These are phyloP conservation scores for Strigamia crassipes DNA, from an alignment of 2,888 invertebrate genomes.

Conservation along the genomic window DNA sequence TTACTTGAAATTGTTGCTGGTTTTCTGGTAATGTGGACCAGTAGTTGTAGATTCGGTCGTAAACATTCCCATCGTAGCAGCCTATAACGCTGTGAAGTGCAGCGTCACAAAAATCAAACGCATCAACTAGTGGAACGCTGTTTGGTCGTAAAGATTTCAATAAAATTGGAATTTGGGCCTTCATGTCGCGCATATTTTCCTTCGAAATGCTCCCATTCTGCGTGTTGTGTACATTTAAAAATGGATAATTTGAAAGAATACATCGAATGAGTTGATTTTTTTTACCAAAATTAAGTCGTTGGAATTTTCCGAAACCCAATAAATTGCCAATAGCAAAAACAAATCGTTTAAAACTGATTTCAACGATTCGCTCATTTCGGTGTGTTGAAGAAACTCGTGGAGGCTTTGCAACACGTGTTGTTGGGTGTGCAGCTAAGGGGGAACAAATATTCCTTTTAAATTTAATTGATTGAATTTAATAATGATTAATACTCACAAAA, in stretches of 20 bases:
- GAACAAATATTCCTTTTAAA: no score
- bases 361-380: constrained; percentile 66
- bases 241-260: no score
- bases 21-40: constrained; percentile 39
- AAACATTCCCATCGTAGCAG: constrained; percentile 81
- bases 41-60: constrained; percentile 63
- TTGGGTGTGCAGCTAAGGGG: constrained; percentile 74
- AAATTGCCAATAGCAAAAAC: constrained; percentile 76
- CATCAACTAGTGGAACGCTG: constrained; percentile 87
- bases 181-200: background rate
- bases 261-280: background rate
- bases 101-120: constrained; percentile 83
- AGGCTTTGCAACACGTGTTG: constrained; percentile 77
- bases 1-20: background rate
- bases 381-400: constrained; percentile 54
- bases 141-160: constrained; percentile 72
- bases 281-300: constrained; percentile 79
- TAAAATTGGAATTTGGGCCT: background rate
- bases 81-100: constrained; percentile 73
- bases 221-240: no score
- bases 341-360: constrained; percentile 70
- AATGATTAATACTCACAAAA: no score
- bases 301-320: constrained; percentile 73
- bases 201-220: no score
- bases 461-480: background rate